A percentile compares a stretch with the other conserved stretches of the same genome.
These are phyloP conservation scores for Caenorhabditis sulstoni DNA, from an alignment of 2,888 invertebrate species.

Conservation along the genomic window DNA sequence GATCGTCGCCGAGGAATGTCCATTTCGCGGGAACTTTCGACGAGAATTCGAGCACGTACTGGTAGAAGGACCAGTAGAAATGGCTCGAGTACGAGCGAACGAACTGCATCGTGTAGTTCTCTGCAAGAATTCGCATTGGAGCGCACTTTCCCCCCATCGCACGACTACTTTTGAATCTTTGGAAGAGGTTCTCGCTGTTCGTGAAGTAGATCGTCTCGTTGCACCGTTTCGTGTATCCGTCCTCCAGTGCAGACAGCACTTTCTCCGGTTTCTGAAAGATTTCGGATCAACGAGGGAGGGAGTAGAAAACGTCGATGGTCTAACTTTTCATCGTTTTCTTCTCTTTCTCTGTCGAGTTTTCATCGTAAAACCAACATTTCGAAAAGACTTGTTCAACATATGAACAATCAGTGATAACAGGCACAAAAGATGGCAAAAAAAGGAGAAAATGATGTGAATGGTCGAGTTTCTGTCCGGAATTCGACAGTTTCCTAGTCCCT, in stretches of 20 bases:
- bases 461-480: too few species aligned
- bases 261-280: conserved; percentile 49
- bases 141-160: conserved; percentile 5
- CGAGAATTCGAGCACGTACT: conserved; percentile 48
- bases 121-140: conserved; percentile 4
- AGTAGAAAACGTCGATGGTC: too few species aligned
- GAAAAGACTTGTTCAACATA: too few species aligned
- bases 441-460: too few species aligned
- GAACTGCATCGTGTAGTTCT: conserved; percentile 32
- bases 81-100: conserved; percentile 22
- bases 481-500: too few species aligned
- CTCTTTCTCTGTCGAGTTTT: too few species aligned
- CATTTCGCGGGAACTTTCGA: conserved; percentile 51
- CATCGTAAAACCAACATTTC: too few species aligned
- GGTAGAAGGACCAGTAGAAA: conserved; percentile 54
- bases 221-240: conserved; percentile 53
- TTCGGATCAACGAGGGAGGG: too few species aligned
- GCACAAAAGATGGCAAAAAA: too few species aligned
- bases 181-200: conserved; percentile 30
- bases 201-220: conserved; percentile 57
- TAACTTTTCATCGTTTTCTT: neutral
- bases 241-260: conserved; percentile 38
- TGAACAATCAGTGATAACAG: too few species aligned
- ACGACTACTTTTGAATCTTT: neutral
- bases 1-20: conserved; percentile 61